These are phyloP conservation scores for Protobothrops mucrosquamatus DNA, from an alignment of 2,113 vertebrate species.

Conservation along the genomic window DNA sequence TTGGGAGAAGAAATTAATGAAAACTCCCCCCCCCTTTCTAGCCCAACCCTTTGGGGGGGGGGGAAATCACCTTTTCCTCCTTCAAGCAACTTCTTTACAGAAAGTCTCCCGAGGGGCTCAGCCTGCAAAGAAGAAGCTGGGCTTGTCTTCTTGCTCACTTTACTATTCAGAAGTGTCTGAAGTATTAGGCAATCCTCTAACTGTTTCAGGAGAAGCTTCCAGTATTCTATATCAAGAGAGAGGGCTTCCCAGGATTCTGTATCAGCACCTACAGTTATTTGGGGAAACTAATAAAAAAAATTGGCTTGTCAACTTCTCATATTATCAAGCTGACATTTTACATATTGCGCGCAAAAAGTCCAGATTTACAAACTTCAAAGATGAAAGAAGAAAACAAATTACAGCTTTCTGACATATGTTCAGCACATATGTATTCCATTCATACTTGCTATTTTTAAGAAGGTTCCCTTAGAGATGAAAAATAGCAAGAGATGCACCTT, in stretches of 20 bases:
- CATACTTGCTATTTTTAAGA: neutral
- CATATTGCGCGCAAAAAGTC: neutral
- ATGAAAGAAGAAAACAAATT: neutral
- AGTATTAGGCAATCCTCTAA: slow-evolving; percentile 90
- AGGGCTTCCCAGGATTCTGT: slow-evolving; percentile 88
- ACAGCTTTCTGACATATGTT: neutral
- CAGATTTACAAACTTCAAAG: neutral
- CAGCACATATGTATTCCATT: neutral
- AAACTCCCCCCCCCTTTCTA: neutral
- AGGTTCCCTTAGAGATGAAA: neutral
- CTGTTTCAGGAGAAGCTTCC: slow-evolving; percentile 89
- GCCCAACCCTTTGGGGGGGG: neutral
- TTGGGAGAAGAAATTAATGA: neutral
- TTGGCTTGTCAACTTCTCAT: neutral
- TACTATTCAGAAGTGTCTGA: slow-evolving; percentile 83
- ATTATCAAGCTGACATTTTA: neutral
- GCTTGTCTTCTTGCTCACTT: slow-evolving; percentile 55
- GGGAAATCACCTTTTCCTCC: slow-evolving; percentile 84
- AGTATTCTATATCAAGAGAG: slow-evolving; percentile 93
- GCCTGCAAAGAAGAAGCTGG: slow-evolving; percentile 69
- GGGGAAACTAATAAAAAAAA: slow-evolving; percentile 66
- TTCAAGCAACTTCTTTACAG: slow-evolving; percentile 86
- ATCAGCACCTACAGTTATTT: slow-evolving; percentile 68
- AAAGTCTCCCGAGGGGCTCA: slow-evolving; percentile 76
- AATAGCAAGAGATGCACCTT: neutral